Base-by-base conservation (phyloP, 2,113 vertebrate species). In the Oncorhynchus tshawytscha region DNA sequence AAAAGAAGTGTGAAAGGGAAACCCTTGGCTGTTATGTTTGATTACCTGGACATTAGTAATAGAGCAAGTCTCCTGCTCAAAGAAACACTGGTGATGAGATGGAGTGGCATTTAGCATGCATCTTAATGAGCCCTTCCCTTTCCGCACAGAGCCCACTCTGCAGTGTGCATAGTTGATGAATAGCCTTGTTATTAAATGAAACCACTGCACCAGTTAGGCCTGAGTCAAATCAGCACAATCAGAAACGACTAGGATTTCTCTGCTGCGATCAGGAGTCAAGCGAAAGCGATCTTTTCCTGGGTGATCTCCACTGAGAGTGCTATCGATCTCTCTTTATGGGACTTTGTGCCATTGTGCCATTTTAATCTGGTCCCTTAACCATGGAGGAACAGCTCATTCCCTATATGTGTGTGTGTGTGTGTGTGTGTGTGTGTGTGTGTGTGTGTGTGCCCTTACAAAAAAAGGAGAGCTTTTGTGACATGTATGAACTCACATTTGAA, bases 281-380 rank as follows among this genome's bases (percentile, higher is more conserved):
- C 9, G 22, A 45, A 45, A 45, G 9, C 9, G 2, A n/a, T 60
- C 1, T 60, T 60, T 60, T 60, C 57, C 57, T 60, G 18, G 18
- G 57, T 60, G 18, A 60, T 60, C 57, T 60, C 57, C 78, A 59
- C 45, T 66, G 78, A 84, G 81, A 82, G 85, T 86, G 86, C 69
- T 78, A 81, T 78, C 75, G 82, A 85, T 85, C 82, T 34, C 74
- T 71, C 57, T 74, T 85, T 76, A 67, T 72, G 69, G 73, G 77
- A 78, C 79, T 80, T 78, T 80, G 74, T 54, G 70, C 65, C 54
- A 74, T 64, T 72, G 76, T 49, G 79, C 78, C 72, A 70, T 81
- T 83, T 83, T 72, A 77, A 45, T 45, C 39, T 11, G 39, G 39
- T 45, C 39, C 39, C 39, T 45, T 45, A 45, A 11, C 39, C 39